These are phyloP conservation scores for Eupsilia transversa DNA, from an alignment of 2,888 invertebrate species.

Conservation along the genomic window DNA sequence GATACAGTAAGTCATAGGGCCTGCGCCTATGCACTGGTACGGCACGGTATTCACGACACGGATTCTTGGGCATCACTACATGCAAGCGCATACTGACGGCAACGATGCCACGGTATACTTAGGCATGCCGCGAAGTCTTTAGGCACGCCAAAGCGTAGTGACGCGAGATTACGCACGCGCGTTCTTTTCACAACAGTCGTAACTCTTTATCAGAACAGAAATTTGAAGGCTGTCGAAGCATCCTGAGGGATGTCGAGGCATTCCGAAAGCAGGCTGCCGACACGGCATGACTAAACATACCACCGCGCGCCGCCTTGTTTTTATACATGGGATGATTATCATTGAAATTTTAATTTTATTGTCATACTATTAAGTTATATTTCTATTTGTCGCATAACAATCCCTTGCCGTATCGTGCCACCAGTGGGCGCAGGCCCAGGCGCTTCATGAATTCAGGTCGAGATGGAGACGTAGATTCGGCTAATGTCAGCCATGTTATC, in stretches of 20 bases:
- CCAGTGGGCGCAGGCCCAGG: neutral
- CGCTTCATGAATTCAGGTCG: conserved; percentile 55
- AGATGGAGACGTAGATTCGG: conserved; percentile 21
- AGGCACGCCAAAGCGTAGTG: neutral
- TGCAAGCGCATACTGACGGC: neutral
- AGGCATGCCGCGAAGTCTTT: neutral
- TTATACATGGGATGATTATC: neutral
- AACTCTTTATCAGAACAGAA: neutral
- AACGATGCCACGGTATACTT: neutral
- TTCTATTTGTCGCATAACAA: neutral
- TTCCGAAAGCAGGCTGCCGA: neutral
- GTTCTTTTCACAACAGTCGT: neutral
- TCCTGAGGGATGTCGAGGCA: neutral
- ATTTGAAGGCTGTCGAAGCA: neutral
- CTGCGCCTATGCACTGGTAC: too few species aligned
- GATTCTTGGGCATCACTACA: neutral
- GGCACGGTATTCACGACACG: too few species aligned
- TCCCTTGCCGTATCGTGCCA: neutral
- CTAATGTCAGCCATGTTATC: conserved; percentile 51
- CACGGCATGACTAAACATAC: neutral
- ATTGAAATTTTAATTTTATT: neutral
- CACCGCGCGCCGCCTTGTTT: neutral
- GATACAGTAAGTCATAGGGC: conserved; percentile 26
- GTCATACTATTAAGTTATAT: neutral
- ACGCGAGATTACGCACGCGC: neutral